Base-by-base conservation (phyloP, 2,113 vertebrate species). In the Microtus pennsylvanicus region DNA sequence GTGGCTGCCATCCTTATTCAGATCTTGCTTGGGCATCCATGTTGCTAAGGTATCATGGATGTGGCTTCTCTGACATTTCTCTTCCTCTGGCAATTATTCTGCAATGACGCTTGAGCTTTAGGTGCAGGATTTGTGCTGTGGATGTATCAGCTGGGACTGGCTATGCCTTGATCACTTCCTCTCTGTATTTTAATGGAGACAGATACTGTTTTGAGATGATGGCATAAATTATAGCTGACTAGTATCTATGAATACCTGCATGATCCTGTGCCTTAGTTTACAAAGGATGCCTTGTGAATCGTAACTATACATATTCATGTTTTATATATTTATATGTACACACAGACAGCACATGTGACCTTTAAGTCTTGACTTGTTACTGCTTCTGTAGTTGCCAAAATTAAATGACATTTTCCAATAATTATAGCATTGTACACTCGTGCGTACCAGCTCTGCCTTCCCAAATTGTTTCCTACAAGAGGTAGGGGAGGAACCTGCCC, bases 381-480 rank as follows among this genome's bases (percentile, higher is more conserved):
- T 94, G 75, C 94, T 72, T 93, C 22, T 47, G 55, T 63, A 92
- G 26, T 65, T 81, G 77, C 2, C 69, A 6, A 96, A 96, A 87
- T 87, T 95, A 87, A 88, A 7, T 87, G 30, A 47, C 67, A 89
- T 58, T 91, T 96, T 72, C 1, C 95, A 94, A 82, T 92, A 94
- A 92, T 75, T 55, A 58, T 52, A 86, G 30, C n/a, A 75, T 90
- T 94, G 30, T 4, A n/a, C 74, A 88, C 7, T 50, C 69, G 75
- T 35, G 22, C 28, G 52, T 0, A 0, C 4, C 16, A 91, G 89
- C 45, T 87, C 28, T 96, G 35, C 81, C 63, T 55, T n/a, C 52
- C n/a, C n/a, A 75, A 67, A 63, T 21, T 14, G 14, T 70, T 90
- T 95, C 67, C 81, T 70, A 85, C 17, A 47, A 83, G 35, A 94